Evolutionary conservation across 2,888 invertebrate species (phyloP), one percentile per base, ranked within the genome.

Genomic region (Byasa hedistus): DNA sequence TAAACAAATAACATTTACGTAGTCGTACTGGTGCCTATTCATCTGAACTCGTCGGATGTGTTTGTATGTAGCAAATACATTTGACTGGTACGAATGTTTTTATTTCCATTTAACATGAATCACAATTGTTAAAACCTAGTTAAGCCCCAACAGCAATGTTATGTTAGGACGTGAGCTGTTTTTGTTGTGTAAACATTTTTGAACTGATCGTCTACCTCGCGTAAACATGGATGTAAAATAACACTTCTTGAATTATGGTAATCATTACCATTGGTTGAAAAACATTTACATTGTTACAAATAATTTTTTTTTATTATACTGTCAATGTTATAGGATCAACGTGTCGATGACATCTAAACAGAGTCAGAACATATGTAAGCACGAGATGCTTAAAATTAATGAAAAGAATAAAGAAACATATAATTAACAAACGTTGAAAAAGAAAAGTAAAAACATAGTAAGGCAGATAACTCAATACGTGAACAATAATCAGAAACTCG

Each of bases 121-220:
- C 27, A n/a, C 10, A 57, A 32, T 57, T 57, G 22, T 63, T 48
- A 63, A 63, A 63, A 57, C 51, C 51, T 51, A 57, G 32, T 63
- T 63, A 63, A 63, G 51, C 63, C 57, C 27, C 23, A 57, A 27
- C 48, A 57, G 32, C 57, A 24, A 57, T 63, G 57, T 63, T 63
- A 32, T 63, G 57, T 63, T 63, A 63, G 63, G 63, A 57, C 51
- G 32, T 19, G 19, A 57, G 57, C 63, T 51, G 23, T 48, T 63
- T n/a, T 63, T 51, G 22, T 51, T 57, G 44, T 57, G 57, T 57
- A 63, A 63, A 57, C 57, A 57, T 51, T 48, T 48, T 51, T 22
- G 15, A 63, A 39, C 51, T 22, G 51, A 51, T 57, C 51, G 22
- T 48, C 48, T 51, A 27, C 48, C 44, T 17, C 32, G 19, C 48